Evolutionary conservation across 2,113 vertebrate species (phyloP).

Genomic region (Panthera leo): DNA sequence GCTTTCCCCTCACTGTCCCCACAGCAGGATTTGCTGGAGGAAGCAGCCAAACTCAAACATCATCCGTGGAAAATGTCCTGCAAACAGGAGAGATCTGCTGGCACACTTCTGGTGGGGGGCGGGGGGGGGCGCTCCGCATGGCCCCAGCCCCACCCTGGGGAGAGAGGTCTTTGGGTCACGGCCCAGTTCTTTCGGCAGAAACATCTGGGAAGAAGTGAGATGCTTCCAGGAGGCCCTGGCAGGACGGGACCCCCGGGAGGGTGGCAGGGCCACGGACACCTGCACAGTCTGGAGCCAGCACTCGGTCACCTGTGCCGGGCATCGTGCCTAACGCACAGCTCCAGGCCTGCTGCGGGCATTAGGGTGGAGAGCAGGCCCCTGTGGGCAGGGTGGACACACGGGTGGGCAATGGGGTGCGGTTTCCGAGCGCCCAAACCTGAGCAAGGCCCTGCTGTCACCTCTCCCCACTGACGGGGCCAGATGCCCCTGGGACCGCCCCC

Average conservation of each 20-base stretch:
- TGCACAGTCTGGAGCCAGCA: not conserved
- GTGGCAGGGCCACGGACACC: not conserved
- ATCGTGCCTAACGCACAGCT: not conserved
- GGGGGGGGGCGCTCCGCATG: not conserved
- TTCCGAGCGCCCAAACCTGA: not conserved
- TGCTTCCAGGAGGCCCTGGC: not conserved
- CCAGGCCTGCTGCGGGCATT: not conserved
- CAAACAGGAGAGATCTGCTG: not conserved
- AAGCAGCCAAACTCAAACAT: not conserved
- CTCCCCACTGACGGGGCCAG: not conserved
- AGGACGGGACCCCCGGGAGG: not conserved
- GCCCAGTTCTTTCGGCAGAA: not conserved
- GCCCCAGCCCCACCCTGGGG: not conserved
- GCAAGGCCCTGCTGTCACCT: not conserved
- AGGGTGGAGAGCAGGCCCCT: not conserved
- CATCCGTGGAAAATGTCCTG: not conserved
- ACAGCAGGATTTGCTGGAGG: not conserved
- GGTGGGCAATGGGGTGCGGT: not conserved
- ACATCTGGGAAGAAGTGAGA: not conserved
- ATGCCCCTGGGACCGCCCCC: not conserved
- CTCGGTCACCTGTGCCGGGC: not conserved
- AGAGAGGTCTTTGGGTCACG: not conserved
- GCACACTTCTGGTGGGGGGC: accelerated
- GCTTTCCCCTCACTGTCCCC: not conserved
- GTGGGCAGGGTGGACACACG: not conserved